Evolutionary conservation across 2,888 invertebrate genomes (phyloP).

Genomic region (Lasioglossum vierecki): DNA sequence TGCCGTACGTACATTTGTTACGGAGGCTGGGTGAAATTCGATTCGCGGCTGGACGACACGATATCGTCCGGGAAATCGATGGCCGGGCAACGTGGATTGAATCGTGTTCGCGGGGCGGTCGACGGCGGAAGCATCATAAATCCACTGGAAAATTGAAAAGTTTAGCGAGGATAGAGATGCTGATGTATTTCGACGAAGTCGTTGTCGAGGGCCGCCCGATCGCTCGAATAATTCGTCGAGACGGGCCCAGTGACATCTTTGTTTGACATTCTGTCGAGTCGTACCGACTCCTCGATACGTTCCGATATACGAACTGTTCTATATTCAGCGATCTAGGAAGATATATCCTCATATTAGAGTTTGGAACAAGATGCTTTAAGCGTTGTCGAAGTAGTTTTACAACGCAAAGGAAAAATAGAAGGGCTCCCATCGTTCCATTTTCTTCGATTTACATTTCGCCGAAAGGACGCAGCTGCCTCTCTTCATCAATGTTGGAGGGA

Average conservation of each 20-base stretch:
- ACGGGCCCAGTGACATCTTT: neutral
- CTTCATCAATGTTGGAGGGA: slow-evolving; percentile 8
- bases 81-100: slow-evolving; percentile 27
- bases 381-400: neutral
- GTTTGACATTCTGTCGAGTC: neutral
- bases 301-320: neutral
- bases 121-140: slow-evolving; percentile 32
- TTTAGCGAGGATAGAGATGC: slow-evolving; percentile 30
- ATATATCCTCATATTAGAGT: too few relatives aligned
- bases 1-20: slow-evolving; percentile 65
- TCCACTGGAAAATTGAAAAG: slow-evolving; percentile 41
- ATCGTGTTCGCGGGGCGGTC: slow-evolving; percentile 30
- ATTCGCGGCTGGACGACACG: slow-evolving; percentile 49
- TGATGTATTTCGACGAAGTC: neutral
- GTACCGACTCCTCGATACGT: neutral
- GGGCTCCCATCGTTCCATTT: neutral
- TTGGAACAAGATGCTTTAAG: neutral
- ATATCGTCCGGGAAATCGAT: slow-evolving; percentile 49
- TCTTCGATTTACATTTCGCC: neutral
- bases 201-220: neutral
- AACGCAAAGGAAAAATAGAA: neutral
- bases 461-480: neutral
- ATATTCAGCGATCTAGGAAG: neutral
- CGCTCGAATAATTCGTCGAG: neutral
- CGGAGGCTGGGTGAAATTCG: slow-evolving; percentile 52